These are phyloP conservation scores for Protophormia terraenovae DNA, from an alignment of 2,888 invertebrate genomes.

Conservation along the genomic window DNA sequence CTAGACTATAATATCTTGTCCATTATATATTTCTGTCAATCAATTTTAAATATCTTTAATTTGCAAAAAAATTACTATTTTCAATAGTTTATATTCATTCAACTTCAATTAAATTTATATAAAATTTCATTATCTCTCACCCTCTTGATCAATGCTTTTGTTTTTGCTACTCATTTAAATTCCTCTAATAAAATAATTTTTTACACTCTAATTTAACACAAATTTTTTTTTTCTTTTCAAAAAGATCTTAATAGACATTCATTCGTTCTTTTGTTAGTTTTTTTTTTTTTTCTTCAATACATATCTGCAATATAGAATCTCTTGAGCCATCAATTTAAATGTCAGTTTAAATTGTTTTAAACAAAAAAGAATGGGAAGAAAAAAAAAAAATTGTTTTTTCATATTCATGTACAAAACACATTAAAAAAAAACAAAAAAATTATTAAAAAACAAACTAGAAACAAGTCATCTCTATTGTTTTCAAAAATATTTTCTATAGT, in stretches of 20 bases:
- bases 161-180: slow-evolving; percentile 20
- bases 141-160: not conserved
- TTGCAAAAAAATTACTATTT: too few species aligned
- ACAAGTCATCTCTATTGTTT: slow-evolving; percentile 67
- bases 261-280: slow-evolving; percentile 31
- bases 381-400: slow-evolving; percentile 57
- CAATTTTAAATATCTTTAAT: not conserved
- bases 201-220: slow-evolving; percentile 43
- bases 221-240: not conserved
- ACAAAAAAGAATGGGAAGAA: slow-evolving; percentile 64
- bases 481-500: slow-evolving; percentile 35
- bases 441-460: slow-evolving; percentile 28
- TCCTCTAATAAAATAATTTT: slow-evolving; percentile 18
- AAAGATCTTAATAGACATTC: slow-evolving; percentile 45
- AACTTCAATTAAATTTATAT: not conserved
- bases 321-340: slow-evolving; percentile 80
- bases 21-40: not conserved
- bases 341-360: slow-evolving; percentile 79
- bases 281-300: slow-evolving; percentile 17
- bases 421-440: slow-evolving; percentile 14
- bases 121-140: slow-evolving; percentile 8
- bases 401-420: slow-evolving; percentile 47
- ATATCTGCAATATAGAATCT: slow-evolving; percentile 73
- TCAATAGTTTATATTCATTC: not conserved
- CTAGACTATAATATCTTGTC: not conserved